A percentile compares a stretch with the other conserved stretches of the same genome.
phyloP scores from a whole-genome alignment of 1,140 invertebrate genomes.

The Solen grandis region DNA sequence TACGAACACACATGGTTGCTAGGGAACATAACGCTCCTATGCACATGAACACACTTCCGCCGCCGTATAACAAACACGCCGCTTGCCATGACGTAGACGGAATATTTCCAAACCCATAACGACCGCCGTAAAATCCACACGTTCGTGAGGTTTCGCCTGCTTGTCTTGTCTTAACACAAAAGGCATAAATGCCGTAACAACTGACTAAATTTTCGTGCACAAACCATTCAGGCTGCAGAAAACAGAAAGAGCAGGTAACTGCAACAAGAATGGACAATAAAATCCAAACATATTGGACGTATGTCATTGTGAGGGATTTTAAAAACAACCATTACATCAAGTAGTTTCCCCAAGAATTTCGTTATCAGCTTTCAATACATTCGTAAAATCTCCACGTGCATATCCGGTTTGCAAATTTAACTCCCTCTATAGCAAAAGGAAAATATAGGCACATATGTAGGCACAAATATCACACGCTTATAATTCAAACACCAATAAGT shows the following conservation, averaged over 20 bases:
- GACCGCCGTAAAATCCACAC: conserved; percentile 72
- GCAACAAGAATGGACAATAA: conserved; percentile 71
- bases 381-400: no score
- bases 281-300: conserved; percentile 67
- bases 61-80: conserved; percentile 73
- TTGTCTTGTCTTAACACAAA: conserved; percentile 16
- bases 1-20: conserved; percentile 47
- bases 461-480: no score
- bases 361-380: no score
- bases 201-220: conserved; percentile 60
- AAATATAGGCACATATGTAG: no score
- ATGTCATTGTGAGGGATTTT: no score
- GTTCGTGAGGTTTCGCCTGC: conserved; percentile 15
- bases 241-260: conserved; percentile 67
- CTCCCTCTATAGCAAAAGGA: no score
- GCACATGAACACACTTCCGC: conserved; percentile 70
- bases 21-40: conserved; percentile 63
- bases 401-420: no score
- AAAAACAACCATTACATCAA: no score
- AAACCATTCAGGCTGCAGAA: conserved; percentile 76
- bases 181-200: conserved; percentile 67
- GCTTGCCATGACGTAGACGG: conserved; percentile 74
- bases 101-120: conserved; percentile 64
- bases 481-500: no score
- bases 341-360: no score